These are phyloP conservation scores for Eupsittula cactorum DNA, from an alignment of 2,113 vertebrate species.

Conservation along the genomic window DNA sequence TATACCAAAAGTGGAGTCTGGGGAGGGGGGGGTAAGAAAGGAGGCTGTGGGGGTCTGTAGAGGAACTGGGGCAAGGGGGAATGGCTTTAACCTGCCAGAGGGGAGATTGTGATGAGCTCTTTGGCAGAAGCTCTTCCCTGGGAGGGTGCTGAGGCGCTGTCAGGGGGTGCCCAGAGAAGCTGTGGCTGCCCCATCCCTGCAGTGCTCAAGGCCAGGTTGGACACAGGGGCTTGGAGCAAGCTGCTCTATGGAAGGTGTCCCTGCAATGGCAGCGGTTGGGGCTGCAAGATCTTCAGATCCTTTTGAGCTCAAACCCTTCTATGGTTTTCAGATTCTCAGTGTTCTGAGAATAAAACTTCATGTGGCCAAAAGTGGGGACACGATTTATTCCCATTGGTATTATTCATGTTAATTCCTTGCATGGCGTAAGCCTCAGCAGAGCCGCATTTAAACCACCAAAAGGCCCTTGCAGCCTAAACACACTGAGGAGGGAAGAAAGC, in stretches of 20 bases:
- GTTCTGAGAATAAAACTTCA: neutral
- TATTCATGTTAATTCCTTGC: neutral
- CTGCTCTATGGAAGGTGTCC: neutral
- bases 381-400: neutral
- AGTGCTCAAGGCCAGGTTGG: no score
- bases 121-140: no score
- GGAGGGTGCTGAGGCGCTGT: no score
- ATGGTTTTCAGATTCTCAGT: neutral
- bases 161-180: no score
- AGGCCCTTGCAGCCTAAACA: neutral
- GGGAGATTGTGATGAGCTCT: neutral
- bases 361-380: neutral
- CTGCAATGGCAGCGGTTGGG: neutral
- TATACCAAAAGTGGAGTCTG: no score
- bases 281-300: neutral
- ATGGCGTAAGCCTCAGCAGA: neutral
- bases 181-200: no score
- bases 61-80: neutral
- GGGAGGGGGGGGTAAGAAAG: neutral
- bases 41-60: fast-evolving
- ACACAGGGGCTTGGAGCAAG: neutral
- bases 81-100: no score
- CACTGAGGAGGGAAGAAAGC: neutral
- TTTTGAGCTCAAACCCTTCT: neutral
- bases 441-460: neutral